Conservation (phyloP, 2,888 invertebrate genomes). For the Labia minor region DNA sequence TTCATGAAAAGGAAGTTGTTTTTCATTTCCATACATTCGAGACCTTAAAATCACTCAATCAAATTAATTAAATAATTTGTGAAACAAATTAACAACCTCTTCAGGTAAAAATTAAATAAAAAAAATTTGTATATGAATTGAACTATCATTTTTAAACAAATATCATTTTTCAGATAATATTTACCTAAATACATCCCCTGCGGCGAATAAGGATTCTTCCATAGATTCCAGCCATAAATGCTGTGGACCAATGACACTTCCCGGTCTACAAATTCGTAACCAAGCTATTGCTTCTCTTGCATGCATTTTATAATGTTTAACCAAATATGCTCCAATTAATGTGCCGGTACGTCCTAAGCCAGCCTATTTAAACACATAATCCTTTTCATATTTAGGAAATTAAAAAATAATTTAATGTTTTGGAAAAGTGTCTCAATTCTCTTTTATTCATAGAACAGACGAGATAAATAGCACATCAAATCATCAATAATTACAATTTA, state of each 20-base stretch:
- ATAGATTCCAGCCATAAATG: slow-evolving; percentile 56
- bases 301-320: slow-evolving; percentile 70
- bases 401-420: too few relatives aligned
- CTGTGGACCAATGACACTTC: slow-evolving; percentile 78
- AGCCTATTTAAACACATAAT: too few relatives aligned
- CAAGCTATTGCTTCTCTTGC: slow-evolving; percentile 78
- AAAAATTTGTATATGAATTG: too few relatives aligned
- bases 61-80: too few relatives aligned
- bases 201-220: slow-evolving; percentile 19
- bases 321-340: slow-evolving; percentile 76
- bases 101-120: slow-evolving; percentile 41
- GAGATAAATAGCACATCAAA: too few relatives aligned
- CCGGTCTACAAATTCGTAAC: slow-evolving; percentile 79
- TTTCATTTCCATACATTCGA: slow-evolving; percentile 36
- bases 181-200: slow-evolving; percentile 23
- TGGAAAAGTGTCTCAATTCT: too few relatives aligned
- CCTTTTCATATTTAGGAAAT: too few relatives aligned
- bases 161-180: too few relatives aligned
- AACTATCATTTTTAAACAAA: too few relatives aligned
- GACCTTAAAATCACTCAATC: too few relatives aligned
- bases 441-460: too few relatives aligned
- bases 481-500: too few relatives aligned
- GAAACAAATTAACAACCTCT: slow-evolving; percentile 38
- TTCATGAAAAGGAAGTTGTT: slow-evolving; percentile 38
- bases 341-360: slow-evolving; percentile 85